Evolutionary conservation across 2,797 vertebrate species (phyloP).

Genomic region (Dromococcyx pavoninus): DNA sequence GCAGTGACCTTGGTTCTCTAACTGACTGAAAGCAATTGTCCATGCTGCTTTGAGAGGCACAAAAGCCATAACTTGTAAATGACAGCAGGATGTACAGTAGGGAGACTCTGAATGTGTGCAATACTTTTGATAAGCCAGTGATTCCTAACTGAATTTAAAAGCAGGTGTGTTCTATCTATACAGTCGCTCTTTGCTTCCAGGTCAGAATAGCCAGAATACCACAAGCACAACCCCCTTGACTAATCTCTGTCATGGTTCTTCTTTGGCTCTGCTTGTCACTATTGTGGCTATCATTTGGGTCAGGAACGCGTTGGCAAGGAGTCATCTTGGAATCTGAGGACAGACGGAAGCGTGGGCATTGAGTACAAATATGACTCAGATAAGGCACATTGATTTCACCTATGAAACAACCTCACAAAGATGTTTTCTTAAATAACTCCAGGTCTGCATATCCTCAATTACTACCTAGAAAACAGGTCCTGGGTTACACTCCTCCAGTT

Average conservation of each 20-base stretch:
- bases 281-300: neutral
- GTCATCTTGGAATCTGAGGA: neutral
- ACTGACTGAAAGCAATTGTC: neutral
- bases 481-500: neutral
- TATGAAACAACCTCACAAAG: neutral
- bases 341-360: neutral
- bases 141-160: neutral
- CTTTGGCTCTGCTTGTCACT: neutral
- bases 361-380: neutral
- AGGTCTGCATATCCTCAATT: neutral
- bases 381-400: neutral
- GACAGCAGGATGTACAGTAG: neutral
- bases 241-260: neutral
- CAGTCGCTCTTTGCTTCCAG: neutral
- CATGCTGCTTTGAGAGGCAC: neutral
- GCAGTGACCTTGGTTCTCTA: neutral
- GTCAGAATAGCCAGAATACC: neutral
- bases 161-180: neutral
- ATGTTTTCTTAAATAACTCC: neutral
- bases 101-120: accelerated
- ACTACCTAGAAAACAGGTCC: neutral
- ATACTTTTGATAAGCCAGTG: neutral
- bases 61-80: neutral
- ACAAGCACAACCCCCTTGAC: neutral
- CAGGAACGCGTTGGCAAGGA: neutral